Base-by-base conservation (phyloP, 1,140 invertebrate species). In the Leptopilina clavipes region DNA sequence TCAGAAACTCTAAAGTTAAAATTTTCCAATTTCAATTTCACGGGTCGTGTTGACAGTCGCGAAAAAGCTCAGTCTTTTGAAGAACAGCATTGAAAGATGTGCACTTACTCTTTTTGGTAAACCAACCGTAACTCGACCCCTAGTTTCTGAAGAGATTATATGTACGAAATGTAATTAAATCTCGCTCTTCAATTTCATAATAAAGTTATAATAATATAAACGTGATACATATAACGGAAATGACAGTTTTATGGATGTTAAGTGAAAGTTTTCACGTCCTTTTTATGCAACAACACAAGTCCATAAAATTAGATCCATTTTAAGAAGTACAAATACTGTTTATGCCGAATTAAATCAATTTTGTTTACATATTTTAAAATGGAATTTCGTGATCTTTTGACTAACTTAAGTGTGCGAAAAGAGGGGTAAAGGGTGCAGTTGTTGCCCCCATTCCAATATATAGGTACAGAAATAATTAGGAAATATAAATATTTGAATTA, bases 91-190 rank as follows among this genome's bases (percentile, higher is more conserved):
- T 19, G 18, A 56, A 56, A 8, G 54, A 56, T 59, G 19, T 59
- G 25, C 25, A 25, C 19, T 59, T 59, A 22, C 56, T 59, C 56
- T 25, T 59, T 59, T 59, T 25, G 25, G 56, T 59, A 59, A 59
- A 59, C 56, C 19, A 59, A 10, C 19, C 22, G 56, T 59, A 31
- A 59, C 22, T 22, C 22, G 56, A 59, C 25, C 56, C 19, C 19
- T 59, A 59, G 56, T 59, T 59, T 59, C 56, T 31, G 56, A 59
- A 59, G 56, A 59, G 56, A 59, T 59, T 59, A 59, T 59, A 59
- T 59, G n/a, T n/a, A n/a, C n/a, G n/a, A n/a, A n/a, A 59, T 59
- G 56, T 59, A 59, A 59, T 59, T 59, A 59, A 59, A 59, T 59
- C 56, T 59, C 22, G 19, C 56, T 59, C 25, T 59, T 59, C 56